A percentile compares a stretch with the other conserved stretches of the same genome.
Evolutionary conservation across 2,113 vertebrate species (phyloP).

Genomic region (Synodontis membranacea): DNA sequence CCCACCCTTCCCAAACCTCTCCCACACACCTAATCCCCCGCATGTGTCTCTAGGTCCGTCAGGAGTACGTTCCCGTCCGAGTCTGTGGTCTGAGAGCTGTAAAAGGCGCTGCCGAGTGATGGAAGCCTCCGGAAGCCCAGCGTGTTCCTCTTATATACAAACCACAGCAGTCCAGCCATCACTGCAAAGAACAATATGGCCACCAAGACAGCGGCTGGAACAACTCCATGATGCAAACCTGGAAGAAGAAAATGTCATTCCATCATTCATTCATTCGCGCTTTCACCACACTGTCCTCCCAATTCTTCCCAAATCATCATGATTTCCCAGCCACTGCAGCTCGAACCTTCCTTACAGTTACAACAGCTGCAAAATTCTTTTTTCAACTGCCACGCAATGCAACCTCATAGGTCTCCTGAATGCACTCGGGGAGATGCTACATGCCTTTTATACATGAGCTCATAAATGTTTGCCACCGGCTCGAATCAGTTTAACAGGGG

Average conservation of each 20-base stretch:
- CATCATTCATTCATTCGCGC: neutral
- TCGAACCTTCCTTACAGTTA: neutral
- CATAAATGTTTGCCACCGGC: too few relatives aligned
- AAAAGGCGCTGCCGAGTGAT: slow-evolving; percentile 72
- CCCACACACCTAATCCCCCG: slow-evolving; percentile 66
- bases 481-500: neutral
- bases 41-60: slow-evolving; percentile 78
- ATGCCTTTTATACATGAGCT: too few relatives aligned
- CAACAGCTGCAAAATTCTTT: neutral
- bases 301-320: neutral
- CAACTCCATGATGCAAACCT: slow-evolving; percentile 74
- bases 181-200: slow-evolving; percentile 75
- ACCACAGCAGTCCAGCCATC: slow-evolving; percentile 72
- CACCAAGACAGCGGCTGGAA: slow-evolving; percentile 72
- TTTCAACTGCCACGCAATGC: neutral
- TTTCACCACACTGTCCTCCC: neutral
- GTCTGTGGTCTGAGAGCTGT: slow-evolving; percentile 70
- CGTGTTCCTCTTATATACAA: slow-evolving; percentile 75
- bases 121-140: slow-evolving; percentile 67
- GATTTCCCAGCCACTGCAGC: neutral
- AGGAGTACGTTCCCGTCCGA: slow-evolving; percentile 89
- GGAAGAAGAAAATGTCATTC: slow-evolving; percentile 56
- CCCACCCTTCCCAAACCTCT: neutral
- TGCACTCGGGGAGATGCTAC: too few relatives aligned
- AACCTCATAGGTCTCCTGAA: neutral